Conservation (phyloP, 2,888 invertebrate species). For the Euproctis similis region DNA sequence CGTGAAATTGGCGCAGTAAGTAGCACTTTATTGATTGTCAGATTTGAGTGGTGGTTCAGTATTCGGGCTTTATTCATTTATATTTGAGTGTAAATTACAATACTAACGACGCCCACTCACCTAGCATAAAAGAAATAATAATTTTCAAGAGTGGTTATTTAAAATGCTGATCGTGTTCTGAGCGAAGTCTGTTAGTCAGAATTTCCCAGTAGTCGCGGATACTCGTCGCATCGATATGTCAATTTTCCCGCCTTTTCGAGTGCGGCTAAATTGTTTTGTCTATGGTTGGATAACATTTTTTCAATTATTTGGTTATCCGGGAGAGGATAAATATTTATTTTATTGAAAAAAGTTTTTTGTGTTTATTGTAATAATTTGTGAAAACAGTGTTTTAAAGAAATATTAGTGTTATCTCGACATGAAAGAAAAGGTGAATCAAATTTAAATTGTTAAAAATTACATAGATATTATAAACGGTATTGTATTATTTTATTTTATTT, state of each 20-base stretch:
- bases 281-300: slow-evolving; percentile 6
- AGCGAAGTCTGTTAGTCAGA: slow-evolving; percentile 39
- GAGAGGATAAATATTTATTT: not conserved
- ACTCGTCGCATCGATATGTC: slow-evolving; percentile 34
- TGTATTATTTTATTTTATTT: no score
- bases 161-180: slow-evolving; percentile 24
- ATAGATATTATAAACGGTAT: no score
- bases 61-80: no score
- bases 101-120: slow-evolving; percentile 13
- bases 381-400: slow-evolving; percentile 1
- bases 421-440: slow-evolving; percentile 22
- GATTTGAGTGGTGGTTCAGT: no score
- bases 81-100: slow-evolving; percentile 15
- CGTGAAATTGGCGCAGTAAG: no score
- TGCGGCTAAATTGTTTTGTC: slow-evolving; percentile 10
- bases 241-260: slow-evolving; percentile 27
- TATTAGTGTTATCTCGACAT: slow-evolving; percentile 7
- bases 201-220: slow-evolving; percentile 35
- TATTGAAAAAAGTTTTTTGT: slow-evolving; percentile 7
- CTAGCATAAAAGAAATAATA: slow-evolving; percentile 15
- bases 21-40: no score
- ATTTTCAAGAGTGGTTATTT: slow-evolving; percentile 30
- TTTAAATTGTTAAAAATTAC: no score
- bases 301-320: not conserved
- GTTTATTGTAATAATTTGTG: slow-evolving; percentile 8